Evolutionary conservation across 2,888 invertebrate species (phyloP).

Genomic region (Amorpha juglandis): DNA sequence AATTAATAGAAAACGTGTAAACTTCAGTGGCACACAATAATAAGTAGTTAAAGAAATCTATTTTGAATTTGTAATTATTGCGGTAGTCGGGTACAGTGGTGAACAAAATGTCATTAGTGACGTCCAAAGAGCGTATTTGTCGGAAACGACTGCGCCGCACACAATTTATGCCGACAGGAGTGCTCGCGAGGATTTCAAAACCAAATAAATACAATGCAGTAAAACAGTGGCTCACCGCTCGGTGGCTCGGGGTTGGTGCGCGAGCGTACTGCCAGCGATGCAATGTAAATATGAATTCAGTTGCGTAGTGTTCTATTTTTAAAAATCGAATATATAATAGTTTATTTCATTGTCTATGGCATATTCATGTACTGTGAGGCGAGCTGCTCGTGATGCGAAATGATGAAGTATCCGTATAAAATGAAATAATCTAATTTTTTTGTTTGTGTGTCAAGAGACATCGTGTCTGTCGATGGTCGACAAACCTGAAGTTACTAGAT

Average conservation of each 20-base stretch:
- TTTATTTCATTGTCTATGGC: not conserved
- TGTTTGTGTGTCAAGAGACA: too few relatives aligned
- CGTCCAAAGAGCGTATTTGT: constrained; percentile 60
- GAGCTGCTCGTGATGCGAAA: too few relatives aligned
- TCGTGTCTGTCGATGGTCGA: too few relatives aligned
- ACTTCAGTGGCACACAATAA: not conserved
- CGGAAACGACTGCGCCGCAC: constrained; percentile 63
- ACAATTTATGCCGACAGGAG: constrained; percentile 75
- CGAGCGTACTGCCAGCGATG: not conserved
- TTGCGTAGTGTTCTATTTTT: not conserved
- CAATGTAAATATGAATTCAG: constrained; percentile 29
- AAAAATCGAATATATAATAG: not conserved
- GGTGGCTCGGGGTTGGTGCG: constrained; percentile 29
- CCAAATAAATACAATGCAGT: constrained; percentile 67
- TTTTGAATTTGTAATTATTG: constrained; percentile 33
- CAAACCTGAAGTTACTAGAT: too few relatives aligned
- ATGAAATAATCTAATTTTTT: too few relatives aligned
- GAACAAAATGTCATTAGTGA: constrained; percentile 73
- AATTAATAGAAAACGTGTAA: constrained; percentile 5
- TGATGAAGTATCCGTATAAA: too few relatives aligned
- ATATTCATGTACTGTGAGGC: not conserved
- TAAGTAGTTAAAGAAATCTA: constrained; percentile 20
- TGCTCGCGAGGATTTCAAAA: constrained; percentile 63
- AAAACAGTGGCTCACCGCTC: constrained; percentile 37
- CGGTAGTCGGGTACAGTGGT: constrained; percentile 46